These are phyloP conservation scores for Subacronicta megacephala DNA, from an alignment of 2,888 invertebrate species.

Conservation along the genomic window DNA sequence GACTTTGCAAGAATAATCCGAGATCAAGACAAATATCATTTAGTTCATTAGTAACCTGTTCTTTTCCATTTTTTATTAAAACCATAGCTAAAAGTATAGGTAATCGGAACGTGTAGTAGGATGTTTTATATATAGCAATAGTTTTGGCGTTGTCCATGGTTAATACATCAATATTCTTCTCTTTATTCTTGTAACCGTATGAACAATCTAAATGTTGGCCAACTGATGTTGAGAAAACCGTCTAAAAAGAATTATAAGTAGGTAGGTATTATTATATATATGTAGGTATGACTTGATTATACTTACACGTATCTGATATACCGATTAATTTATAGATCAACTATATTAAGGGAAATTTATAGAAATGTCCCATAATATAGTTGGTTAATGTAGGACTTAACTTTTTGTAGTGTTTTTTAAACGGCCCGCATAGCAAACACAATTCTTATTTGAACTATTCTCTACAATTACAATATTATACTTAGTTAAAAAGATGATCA, in stretches of 20 bases:
- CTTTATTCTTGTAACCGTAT: conserved; percentile 5
- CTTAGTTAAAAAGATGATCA: too few relatives aligned
- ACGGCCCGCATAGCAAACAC: too few relatives aligned
- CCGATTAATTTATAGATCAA: too few relatives aligned
- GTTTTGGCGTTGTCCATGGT: background rate
- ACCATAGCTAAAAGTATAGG: background rate
- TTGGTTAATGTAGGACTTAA: too few relatives aligned
- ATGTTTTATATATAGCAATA: background rate
- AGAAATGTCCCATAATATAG: too few relatives aligned
- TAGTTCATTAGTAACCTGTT: background rate
- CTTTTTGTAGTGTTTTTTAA: too few relatives aligned
- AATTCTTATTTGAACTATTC: too few relatives aligned
- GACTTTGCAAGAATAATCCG: conserved; percentile 1
- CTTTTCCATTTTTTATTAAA: conserved; percentile 2
- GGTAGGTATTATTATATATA: too few relatives aligned
- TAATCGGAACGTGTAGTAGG: conserved; percentile 2
- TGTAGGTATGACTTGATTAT: too few relatives aligned
- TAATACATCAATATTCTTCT: conserved; percentile 6
- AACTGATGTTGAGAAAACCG: conserved; percentile 19
- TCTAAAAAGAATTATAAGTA: conserved; percentile 16
- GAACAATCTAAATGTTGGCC: conserved; percentile 30
- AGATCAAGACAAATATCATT: conserved; percentile 7
- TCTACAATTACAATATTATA: too few relatives aligned
- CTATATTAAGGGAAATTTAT: too few relatives aligned
- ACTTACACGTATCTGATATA: too few relatives aligned